Conservation (phyloP, 2,797 vertebrate species). For the Scomberomorus guttatus region DNA sequence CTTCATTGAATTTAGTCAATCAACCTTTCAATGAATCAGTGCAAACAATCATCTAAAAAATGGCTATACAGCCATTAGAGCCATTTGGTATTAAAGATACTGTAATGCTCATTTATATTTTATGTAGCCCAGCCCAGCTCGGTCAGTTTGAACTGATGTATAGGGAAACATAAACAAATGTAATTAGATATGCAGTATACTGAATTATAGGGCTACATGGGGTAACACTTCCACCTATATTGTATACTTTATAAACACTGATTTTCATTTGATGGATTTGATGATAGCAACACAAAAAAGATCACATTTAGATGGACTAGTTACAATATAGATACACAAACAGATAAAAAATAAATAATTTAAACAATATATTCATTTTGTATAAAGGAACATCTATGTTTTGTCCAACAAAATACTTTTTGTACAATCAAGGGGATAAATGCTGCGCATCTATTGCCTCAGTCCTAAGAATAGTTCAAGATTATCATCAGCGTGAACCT, state of each 20-base stretch:
- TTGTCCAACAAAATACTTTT: constrained; percentile 80
- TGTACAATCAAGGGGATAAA: constrained; percentile 76
- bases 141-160: not conserved
- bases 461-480: constrained; percentile 36
- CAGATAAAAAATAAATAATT: constrained; percentile 79
- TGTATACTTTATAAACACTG: constrained; percentile 31
- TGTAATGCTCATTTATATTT: not conserved
- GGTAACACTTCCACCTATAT: constrained; percentile 27
- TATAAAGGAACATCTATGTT: constrained; percentile 76
- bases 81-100: constrained; percentile 7
- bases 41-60: not conserved
- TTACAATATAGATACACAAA: constrained; percentile 55
- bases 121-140: not conserved
- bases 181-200: not conserved
- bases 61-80: not conserved
- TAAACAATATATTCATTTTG: constrained; percentile 75
- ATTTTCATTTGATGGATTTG: constrained; percentile 30
- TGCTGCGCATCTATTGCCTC: constrained; percentile 61
- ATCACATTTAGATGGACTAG: constrained; percentile 57
- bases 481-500: constrained; percentile 46
- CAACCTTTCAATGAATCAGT: constrained; percentile 7
- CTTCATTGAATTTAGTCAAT: not conserved
- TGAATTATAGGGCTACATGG: constrained; percentile 38
- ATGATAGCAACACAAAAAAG: constrained; percentile 44
- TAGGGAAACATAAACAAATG: not conserved